Base-by-base conservation (phyloP, 2,113 vertebrate species). In the Brachirus orientalis region DNA sequence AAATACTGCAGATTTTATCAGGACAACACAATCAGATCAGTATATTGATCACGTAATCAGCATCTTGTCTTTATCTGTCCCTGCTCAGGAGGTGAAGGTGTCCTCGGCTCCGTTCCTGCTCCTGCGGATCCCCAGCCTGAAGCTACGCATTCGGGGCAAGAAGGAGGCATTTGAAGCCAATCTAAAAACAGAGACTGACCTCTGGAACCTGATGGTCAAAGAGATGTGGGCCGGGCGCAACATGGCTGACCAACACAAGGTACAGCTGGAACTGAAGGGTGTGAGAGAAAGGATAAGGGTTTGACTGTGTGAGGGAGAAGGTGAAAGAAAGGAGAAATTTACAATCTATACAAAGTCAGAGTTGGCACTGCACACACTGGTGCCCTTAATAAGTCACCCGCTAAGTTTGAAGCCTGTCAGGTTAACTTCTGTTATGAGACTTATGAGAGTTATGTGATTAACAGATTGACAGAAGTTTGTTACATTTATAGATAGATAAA, bases 141-240 rank as follows among this genome's bases (percentile, higher is more conserved):
- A 95, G 84, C 95, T 99, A 63, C 86, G 97, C 76, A 86, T 94
- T 52, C 13, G 40, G 35, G 55, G 91, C 48, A 94, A 85, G 83
- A 98, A 94, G 63, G 96, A 98, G 41, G 77, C 85, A 0, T 99
- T 99, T 4, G 96, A 98, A 76, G 97, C 95, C 0, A 99, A 99
- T 84, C 93, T 99, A 46, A 99, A 99, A 84, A 92, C 92, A 0
- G 97, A 99, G 69, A 96, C 97, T 37, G 96, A 99, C 69, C 94
- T 99, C 7, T 99, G 98, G 98, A 89, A 96, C 81, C 87, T 99
- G 68, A 98, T 99, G 94, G 94, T 99, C 82, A 98, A 98, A 76
- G 98, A 99, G 90, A 96, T 99, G 97, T 97, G 96, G 95, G 97
- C 96, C 0, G 98, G 97, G 16, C 96, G 94, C 82, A 94, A 92